These are phyloP conservation scores for Agonopterix subpropinquella DNA, from an alignment of 2,888 invertebrate species.

Conservation along the genomic window DNA sequence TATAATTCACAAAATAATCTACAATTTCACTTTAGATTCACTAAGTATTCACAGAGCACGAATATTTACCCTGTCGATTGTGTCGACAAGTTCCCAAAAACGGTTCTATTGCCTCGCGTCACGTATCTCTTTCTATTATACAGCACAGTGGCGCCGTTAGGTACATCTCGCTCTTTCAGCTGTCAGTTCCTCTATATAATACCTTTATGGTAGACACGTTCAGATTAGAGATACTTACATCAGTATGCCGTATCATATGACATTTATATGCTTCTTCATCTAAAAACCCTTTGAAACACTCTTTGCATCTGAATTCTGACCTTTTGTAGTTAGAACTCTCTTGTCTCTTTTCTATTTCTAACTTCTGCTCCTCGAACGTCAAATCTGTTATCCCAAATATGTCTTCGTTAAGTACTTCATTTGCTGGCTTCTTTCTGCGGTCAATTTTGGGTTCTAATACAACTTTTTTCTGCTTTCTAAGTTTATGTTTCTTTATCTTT, in stretches of 20 bases:
- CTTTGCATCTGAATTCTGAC: slow-evolving; percentile 4
- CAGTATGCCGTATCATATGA: slow-evolving; percentile 8
- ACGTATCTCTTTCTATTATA: no score
- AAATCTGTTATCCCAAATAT: slow-evolving; percentile 1
- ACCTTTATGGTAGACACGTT: no score
- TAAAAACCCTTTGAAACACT: slow-evolving; percentile 9
- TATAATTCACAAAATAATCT: no score
- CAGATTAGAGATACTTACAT: slow-evolving; percentile 7
- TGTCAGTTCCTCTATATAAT: no score
- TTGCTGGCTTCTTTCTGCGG: slow-evolving; percentile 1
- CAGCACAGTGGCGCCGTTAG: no score
- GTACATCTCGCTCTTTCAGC: no score
- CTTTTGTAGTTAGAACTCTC: slow-evolving; percentile 5
- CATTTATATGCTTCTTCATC: slow-evolving; percentile 1
- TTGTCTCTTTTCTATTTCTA: slow-evolving; percentile 4
- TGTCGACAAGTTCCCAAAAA: no score
- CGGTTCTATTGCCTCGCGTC: no score
- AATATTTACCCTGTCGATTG: no score
- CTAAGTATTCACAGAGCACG: no score
- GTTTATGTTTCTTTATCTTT: neutral
- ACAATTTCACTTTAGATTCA: no score
- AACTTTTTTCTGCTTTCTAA: neutral
- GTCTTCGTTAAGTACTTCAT: neutral
- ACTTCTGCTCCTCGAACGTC: slow-evolving; percentile 2
- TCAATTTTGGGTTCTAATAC: neutral